These are phyloP conservation scores for Trichogramma dendrolimi DNA, from an alignment of 2,888 invertebrate genomes.

Conservation along the genomic window DNA sequence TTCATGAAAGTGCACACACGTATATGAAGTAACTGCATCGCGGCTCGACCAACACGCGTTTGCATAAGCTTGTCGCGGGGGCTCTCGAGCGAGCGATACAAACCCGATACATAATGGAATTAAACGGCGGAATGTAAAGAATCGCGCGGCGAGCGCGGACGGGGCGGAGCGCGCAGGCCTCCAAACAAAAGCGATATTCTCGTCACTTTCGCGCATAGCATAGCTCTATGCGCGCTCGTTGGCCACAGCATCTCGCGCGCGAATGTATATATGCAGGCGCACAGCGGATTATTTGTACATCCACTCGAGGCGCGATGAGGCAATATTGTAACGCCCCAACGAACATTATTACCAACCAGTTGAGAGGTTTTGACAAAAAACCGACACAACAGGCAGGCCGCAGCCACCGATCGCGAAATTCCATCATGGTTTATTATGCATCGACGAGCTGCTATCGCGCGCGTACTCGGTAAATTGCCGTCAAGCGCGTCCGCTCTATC, in stretches of 20 bases:
- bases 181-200: slow-evolving; percentile 20
- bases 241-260: too few relatives aligned
- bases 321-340: slow-evolving; percentile 47
- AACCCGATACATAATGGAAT: too few relatives aligned
- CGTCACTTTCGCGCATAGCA: slow-evolving; percentile 12
- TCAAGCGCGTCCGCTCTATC: slow-evolving; percentile 26
- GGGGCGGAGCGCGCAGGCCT: neutral
- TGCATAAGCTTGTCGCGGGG: too few relatives aligned
- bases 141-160: slow-evolving; percentile 4
- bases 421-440: slow-evolving; percentile 19
- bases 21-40: too few relatives aligned
- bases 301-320: slow-evolving; percentile 34
- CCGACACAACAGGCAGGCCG: slow-evolving; percentile 23
- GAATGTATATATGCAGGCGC: too few relatives aligned
- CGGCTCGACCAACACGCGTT: too few relatives aligned
- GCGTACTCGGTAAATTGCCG: slow-evolving; percentile 36
- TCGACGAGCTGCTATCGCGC: slow-evolving; percentile 15
- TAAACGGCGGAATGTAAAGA: slow-evolving; percentile 12
- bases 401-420: slow-evolving; percentile 43
- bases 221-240: too few relatives aligned
- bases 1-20: too few relatives aligned
- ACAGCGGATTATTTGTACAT: slow-evolving; percentile 5
- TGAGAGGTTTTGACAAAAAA: neutral
- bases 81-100: too few relatives aligned
- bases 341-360: slow-evolving; percentile 46